A percentile compares a stretch with the other conserved stretches of the same genome.
Evolutionary conservation across 2,113 vertebrate genomes (phyloP).

Genomic region (Mandrillus leucophaeus): DNA sequence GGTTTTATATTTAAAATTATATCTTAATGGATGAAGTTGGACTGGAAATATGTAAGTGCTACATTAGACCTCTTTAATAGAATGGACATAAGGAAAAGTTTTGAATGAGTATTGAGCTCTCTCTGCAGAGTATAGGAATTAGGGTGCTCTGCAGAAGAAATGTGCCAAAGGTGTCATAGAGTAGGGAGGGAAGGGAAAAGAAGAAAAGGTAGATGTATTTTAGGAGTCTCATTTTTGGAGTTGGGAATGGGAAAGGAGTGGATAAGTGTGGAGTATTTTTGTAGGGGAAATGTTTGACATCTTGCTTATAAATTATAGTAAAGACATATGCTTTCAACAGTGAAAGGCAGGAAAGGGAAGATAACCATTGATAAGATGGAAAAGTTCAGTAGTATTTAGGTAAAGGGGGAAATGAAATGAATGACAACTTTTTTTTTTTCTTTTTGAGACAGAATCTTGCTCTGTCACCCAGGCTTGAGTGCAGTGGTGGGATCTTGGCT

Average conservation of each 20-base stretch:
- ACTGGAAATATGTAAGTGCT: background rate
- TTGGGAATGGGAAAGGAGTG: background rate
- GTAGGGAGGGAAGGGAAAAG: background rate
- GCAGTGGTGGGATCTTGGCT: no score
- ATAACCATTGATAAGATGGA: background rate
- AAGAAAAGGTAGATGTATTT: background rate
- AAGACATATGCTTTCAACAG: background rate
- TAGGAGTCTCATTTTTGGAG: background rate
- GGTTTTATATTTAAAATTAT: background rate
- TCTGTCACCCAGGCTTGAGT: no score
- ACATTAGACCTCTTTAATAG: background rate
- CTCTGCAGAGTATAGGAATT: background rate
- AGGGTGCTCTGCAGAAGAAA: background rate
- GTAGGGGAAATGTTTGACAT: background rate
- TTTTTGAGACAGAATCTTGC: no score
- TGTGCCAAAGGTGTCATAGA: background rate
- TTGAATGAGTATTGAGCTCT: background rate
- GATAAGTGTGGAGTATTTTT: background rate
- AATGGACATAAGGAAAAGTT: background rate
- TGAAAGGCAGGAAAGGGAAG: background rate
- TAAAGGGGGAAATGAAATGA: background rate
- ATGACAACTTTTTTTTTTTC: no score
- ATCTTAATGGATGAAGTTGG: background rate
- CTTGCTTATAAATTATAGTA: background rate
- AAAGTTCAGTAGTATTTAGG: background rate